Percentiles rank a stretch among this genome's conserved stretches.
Evolutionary conservation across 1,140 invertebrate species (phyloP).

Genomic region (Achroia grisella): DNA sequence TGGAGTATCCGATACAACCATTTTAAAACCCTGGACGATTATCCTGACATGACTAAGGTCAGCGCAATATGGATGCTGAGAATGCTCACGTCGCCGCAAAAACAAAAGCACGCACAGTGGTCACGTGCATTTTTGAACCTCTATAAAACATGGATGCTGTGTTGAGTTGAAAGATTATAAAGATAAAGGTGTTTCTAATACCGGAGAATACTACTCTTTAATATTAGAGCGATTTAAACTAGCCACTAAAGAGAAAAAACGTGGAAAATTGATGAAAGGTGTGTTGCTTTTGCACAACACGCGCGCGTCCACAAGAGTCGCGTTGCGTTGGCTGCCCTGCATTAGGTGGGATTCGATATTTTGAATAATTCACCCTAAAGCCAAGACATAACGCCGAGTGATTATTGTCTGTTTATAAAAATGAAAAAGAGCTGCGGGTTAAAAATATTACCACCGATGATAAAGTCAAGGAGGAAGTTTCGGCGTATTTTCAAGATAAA

Average conservation of each 20-base stretch:
- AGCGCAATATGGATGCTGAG: slow-evolving; percentile 33
- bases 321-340: slow-evolving; percentile 34
- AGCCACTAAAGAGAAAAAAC: slow-evolving; percentile 4
- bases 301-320: slow-evolving; percentile 34
- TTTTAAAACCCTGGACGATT: slow-evolving; percentile 9
- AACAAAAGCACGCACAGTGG: slow-evolving; percentile 15
- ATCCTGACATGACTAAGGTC: slow-evolving; percentile 31
- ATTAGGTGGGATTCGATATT: neutral
- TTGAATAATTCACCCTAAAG: slow-evolving; percentile 6
- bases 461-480: slow-evolving; percentile 6
- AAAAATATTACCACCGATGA: slow-evolving; percentile 3
- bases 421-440: slow-evolving; percentile 1
- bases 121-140: slow-evolving; percentile 16
- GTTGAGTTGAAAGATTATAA: slow-evolving; percentile 28
- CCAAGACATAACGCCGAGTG: slow-evolving; percentile 2
- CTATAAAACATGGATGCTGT: slow-evolving; percentile 24
- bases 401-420: slow-evolving; percentile 7
- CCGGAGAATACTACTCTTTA: neutral
- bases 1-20: slow-evolving; percentile 3
- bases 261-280: slow-evolving; percentile 14
- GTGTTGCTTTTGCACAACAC: slow-evolving; percentile 51
- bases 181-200: neutral
- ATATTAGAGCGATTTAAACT: neutral
- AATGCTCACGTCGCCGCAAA: slow-evolving; percentile 34
- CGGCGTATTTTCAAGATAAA: slow-evolving; percentile 6